Base-by-base conservation (phyloP, 2,113 vertebrate species). In the Anseranas semipalmata region DNA sequence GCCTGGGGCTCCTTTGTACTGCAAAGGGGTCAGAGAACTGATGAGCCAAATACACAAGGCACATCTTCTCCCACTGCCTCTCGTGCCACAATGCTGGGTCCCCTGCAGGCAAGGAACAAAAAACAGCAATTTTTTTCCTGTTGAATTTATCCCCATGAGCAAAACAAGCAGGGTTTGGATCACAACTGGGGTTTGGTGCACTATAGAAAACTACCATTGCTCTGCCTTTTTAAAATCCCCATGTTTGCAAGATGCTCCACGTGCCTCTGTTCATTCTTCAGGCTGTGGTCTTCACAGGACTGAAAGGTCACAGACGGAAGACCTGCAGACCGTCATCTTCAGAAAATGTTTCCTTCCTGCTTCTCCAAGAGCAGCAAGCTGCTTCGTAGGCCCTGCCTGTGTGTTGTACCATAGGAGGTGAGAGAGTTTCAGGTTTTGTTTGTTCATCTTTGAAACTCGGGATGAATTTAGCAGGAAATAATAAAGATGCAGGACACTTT, bases 401-500 rank as follows among this genome's bases (percentile, higher is more conserved):
- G 19, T 48, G 35, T 52, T 52, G 9, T 5, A 46, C 39, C 5
- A 0, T 41, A 53, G 62, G 17, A 85, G n/a, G 17, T 4, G 37
- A 60, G 25, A 74, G n/a, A 90, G 66, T 66, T 79, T 91, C 62
- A 62, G 32, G n/a, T 46, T 55, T 70, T 70, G 20, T 93, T 91
- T 77, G 46, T 53, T 76, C 53, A 70, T 45, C 46, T 91, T 75
- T 9, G 19, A 90, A 93, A 86, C 32, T 93, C 87, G 67, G 85
- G 85, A 84, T 80, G 67, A 73, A 32, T 78, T 85, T 90, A 86
- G 76, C 59, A 88, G 95, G 82, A 90, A 94, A 59, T 39, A 84
- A 60, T 80, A 94, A 90, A 90, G 90, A 90, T 89, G 43, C 33
- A 66, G 68, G 65, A 37, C 56, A 52, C 76, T 65, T 94, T 67